These are phyloP conservation scores for Marisa cornuarietis DNA, from an alignment of 1,140 invertebrate genomes.

Conservation along the genomic window DNA sequence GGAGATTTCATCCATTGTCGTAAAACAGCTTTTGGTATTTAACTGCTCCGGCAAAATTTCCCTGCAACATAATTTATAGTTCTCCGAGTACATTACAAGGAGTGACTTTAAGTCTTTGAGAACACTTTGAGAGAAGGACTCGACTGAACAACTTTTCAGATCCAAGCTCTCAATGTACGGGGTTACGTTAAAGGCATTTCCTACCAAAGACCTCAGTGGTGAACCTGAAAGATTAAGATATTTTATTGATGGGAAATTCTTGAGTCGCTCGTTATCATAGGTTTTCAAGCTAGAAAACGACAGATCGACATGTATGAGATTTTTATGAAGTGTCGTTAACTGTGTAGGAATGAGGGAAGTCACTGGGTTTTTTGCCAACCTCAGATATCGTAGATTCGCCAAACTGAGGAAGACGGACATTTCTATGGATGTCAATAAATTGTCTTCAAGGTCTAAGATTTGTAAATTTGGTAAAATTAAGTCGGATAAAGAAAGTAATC, in stretches of 20 bases:
- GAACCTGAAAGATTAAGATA: neutral
- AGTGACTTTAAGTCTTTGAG: neutral
- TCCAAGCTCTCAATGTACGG: neutral
- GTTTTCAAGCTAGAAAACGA: neutral
- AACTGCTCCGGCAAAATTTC: neutral
- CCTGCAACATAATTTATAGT: conserved; percentile 1
- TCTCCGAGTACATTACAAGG: neutral
- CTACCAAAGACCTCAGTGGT: neutral
- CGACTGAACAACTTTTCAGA: neutral
- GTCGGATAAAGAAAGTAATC: neutral
- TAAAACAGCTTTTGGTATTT: neutral
- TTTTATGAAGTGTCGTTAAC: too few relatives aligned
- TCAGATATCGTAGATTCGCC: neutral
- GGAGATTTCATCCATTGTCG: neutral
- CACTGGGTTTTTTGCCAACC: neutral
- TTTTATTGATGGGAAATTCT: neutral
- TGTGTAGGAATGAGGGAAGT: neutral
- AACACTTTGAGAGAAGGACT: neutral
- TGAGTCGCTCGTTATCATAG: neutral
- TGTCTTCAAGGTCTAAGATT: neutral
- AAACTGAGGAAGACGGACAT: neutral
- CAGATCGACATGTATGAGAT: neutral
- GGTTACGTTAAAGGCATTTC: neutral
- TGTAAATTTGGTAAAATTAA: too few relatives aligned
- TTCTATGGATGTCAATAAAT: neutral